A percentile compares a stretch with the other conserved stretches of the same genome.
Evolutionary conservation across 2,797 vertebrate species (phyloP).

Genomic region (Parauchenoglanis punctatus): DNA sequence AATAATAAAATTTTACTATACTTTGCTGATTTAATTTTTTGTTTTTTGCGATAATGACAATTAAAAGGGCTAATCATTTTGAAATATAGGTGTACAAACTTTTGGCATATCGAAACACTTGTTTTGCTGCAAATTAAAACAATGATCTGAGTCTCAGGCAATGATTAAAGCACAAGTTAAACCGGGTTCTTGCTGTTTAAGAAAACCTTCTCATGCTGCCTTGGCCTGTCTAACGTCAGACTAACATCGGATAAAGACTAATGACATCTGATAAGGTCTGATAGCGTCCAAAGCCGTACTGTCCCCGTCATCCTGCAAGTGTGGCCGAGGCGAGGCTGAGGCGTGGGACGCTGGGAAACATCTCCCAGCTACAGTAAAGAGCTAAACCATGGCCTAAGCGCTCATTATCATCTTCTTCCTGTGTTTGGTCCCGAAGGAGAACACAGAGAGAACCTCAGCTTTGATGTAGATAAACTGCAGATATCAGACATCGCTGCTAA

Average conservation of each 20-base stretch:
- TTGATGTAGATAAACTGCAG: slow-evolving; percentile 74
- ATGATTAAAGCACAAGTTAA: background rate
- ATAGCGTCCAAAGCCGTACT: background rate
- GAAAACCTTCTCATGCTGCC: background rate
- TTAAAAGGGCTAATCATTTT: background rate
- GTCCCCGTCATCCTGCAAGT: slow-evolving; percentile 19
- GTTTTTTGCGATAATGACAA: background rate
- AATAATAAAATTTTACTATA: background rate
- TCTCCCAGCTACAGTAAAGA: slow-evolving; percentile 43
- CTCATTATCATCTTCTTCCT: slow-evolving; percentile 76
- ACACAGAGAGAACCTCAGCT: slow-evolving; percentile 67
- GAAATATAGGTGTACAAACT: background rate
- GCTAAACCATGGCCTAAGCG: slow-evolving; percentile 59
- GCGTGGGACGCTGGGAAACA: slow-evolving; percentile 28
- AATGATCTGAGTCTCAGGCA: background rate
- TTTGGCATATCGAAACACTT: background rate
- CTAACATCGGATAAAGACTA: background rate
- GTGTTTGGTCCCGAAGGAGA: slow-evolving; percentile 77
- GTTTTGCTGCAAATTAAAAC: background rate
- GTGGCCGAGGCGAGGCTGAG: background rate
- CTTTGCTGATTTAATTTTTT: background rate
- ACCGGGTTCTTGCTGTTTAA: background rate
- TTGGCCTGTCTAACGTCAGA: background rate
- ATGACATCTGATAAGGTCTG: background rate
- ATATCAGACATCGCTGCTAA: slow-evolving; percentile 78